These are phyloP conservation scores for Charina bottae DNA, from an alignment of 2,113 vertebrate genomes.

Conservation along the genomic window DNA sequence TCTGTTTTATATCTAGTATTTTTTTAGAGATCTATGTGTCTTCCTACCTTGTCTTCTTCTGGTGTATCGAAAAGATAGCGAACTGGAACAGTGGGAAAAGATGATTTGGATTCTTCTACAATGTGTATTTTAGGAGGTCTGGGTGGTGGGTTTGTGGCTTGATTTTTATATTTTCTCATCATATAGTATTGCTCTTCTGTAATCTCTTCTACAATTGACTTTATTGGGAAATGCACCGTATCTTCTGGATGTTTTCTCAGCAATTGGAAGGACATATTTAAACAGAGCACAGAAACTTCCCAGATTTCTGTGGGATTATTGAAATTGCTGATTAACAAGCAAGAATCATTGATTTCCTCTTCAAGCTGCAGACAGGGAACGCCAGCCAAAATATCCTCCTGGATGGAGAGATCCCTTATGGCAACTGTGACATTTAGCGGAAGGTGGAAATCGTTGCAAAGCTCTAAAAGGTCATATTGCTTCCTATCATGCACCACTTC, in stretches of 20 bases:
- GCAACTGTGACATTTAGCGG: conserved; percentile 87
- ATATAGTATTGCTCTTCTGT: conserved; percentile 82
- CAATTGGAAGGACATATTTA: conserved; percentile 73
- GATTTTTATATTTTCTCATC: conserved; percentile 79
- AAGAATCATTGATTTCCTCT: conserved; percentile 84
- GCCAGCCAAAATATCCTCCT: conserved; percentile 79
- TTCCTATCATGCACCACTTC: conserved; percentile 85
- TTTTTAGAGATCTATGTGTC: conserved; percentile 27
- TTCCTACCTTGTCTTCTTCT: conserved; percentile 70
- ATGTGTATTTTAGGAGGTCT: conserved; percentile 82
- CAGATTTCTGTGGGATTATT: conserved; percentile 72
- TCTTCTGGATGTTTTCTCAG: conserved; percentile 56
- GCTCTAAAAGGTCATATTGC: conserved; percentile 77
- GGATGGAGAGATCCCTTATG: conserved; percentile 79
- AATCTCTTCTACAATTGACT: conserved; percentile 78
- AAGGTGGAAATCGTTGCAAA: conserved; percentile 76
- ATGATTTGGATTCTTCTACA: conserved; percentile 29
- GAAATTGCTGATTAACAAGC: conserved; percentile 76
- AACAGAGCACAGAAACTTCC: conserved; percentile 79
- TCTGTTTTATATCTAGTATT: conserved; percentile 16
- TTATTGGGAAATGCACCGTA: conserved; percentile 22
- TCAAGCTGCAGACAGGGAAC: conserved; percentile 78
- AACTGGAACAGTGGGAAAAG: conserved; percentile 4
- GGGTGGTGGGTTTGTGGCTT: conserved; percentile 76
- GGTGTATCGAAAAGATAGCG: not conserved